Conservation (phyloP, 2,113 vertebrate genomes). For the Heterochromis multidens region DNA sequence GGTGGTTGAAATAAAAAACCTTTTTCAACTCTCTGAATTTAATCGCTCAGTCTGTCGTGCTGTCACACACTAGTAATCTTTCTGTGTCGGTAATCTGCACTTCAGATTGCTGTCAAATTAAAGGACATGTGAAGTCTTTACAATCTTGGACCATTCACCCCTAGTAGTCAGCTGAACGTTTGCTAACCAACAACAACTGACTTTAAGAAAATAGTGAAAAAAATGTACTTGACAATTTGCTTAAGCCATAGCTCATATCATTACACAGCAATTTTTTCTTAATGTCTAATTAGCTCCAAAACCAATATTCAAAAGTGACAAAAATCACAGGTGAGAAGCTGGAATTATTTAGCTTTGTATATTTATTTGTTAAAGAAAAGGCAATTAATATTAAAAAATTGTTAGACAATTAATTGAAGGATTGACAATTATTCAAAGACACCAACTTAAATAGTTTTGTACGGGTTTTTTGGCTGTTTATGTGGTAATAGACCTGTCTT, state of each 20-base stretch:
- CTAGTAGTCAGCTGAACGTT: not conserved
- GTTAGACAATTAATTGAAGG: not conserved
- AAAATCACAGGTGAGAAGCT: not conserved
- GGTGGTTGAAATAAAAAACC: not conserved
- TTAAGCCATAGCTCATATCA: not conserved
- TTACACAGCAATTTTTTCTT: not conserved
- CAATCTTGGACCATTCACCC: not conserved
- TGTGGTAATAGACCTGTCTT: not conserved
- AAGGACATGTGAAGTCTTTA: not conserved
- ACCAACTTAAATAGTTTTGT: too few relatives aligned
- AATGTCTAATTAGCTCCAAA: not conserved
- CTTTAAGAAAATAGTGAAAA: not conserved
- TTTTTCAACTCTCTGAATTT: conserved; percentile 1
- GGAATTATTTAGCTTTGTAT: not conserved
- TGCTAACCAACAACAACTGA: not conserved
- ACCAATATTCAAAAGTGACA: not conserved
- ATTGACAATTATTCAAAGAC: not conserved
- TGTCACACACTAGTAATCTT: not conserved
- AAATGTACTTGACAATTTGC: not conserved
- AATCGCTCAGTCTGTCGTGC: not conserved
- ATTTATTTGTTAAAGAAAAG: not conserved
- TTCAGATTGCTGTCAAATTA: not conserved
- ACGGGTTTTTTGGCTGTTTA: not conserved
- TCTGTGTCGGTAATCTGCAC: not conserved
- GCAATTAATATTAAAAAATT: not conserved